Percentiles rank a stretch among this genome's conserved stretches.
phyloP scores from a whole-genome alignment of 2,113 vertebrate species.

The Indri indri region DNA sequence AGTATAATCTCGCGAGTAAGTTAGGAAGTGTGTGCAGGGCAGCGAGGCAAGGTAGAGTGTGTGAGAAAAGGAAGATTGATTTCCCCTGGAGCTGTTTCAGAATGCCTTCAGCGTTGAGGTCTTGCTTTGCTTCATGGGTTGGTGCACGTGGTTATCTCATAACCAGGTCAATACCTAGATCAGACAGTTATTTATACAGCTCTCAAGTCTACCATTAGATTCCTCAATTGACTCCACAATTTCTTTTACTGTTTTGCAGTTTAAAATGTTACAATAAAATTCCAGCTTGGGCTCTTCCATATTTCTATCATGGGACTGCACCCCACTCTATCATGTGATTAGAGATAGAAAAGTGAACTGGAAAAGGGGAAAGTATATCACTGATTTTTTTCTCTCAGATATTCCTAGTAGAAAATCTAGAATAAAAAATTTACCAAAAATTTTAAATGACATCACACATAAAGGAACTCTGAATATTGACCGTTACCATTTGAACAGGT shows the following conservation, averaged over 20 bases:
- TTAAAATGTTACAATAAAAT: constrained; percentile 32
- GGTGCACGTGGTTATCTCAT: constrained; percentile 67
- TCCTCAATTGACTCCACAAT: constrained; percentile 61
- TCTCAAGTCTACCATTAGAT: not conserved
- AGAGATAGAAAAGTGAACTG: not conserved
- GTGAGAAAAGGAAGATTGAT: constrained; percentile 45
- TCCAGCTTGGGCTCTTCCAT: not conserved
- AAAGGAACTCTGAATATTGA: not conserved
- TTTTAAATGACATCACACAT: not conserved
- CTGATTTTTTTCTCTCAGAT: not conserved
- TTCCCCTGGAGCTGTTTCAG: constrained; percentile 54
- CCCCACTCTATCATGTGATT: not conserved
- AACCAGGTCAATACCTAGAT: constrained; percentile 22
- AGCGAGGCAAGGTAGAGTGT: not conserved
- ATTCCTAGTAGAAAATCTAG: not conserved
- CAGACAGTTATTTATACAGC: constrained; percentile 57
- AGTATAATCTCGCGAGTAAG: constrained; percentile 67
- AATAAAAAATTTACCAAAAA: not conserved
- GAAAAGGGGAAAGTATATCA: not conserved
- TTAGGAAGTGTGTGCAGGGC: constrained; percentile 12
- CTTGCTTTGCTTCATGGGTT: constrained; percentile 78
- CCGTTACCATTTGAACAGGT: not conserved
- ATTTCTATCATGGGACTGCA: not conserved
- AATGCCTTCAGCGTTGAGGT: constrained; percentile 70
- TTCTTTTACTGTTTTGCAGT: constrained; percentile 39